A percentile compares a stretch with the other conserved stretches of the same genome.
Conservation (phyloP, 2,113 vertebrate genomes). For the Larimichthys polyactis region DNA sequence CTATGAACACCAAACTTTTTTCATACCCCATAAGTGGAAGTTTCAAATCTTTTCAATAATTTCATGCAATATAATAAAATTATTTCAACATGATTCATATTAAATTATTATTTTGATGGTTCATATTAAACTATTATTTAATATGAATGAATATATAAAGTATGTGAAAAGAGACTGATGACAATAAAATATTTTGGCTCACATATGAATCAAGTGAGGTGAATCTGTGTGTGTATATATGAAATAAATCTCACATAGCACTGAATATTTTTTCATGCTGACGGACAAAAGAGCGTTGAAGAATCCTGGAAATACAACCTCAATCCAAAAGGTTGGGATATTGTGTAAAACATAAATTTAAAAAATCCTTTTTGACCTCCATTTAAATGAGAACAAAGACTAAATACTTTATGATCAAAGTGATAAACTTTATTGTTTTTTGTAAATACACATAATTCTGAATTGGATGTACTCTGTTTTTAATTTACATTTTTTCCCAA, state of each 20-base stretch:
- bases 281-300: not conserved
- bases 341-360: too few species aligned
- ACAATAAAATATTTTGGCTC: not conserved
- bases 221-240: not conserved
- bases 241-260: too few species aligned
- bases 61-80: not conserved
- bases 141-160: not conserved
- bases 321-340: too few species aligned
- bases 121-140: not conserved
- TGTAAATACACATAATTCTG: too few species aligned
- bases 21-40: not conserved
- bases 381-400: too few species aligned
- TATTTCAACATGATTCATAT: not conserved
- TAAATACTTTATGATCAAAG: too few species aligned
- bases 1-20: not conserved
- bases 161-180: not conserved
- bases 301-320: not conserved
- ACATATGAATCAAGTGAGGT: not conserved
- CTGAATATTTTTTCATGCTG: not conserved
- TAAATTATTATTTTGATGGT: too few species aligned
- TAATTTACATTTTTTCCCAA: too few species aligned
- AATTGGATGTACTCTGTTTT: too few species aligned
- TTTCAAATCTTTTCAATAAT: not conserved
- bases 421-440: too few species aligned
- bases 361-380: too few species aligned